Base-by-base conservation (phyloP, 2,797 vertebrate species). In the Malurus splendens region DNA sequence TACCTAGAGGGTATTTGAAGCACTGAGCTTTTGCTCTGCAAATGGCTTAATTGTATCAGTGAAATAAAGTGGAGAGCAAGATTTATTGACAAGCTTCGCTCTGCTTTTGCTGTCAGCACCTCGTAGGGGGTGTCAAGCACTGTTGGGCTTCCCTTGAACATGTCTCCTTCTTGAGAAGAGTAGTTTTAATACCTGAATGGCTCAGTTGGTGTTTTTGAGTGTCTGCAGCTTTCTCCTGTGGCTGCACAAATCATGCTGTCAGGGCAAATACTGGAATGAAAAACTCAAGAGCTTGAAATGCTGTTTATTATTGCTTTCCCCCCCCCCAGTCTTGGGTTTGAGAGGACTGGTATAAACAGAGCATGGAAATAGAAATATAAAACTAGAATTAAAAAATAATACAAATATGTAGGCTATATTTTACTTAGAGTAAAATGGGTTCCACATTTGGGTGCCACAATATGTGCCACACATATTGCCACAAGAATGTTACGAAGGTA, bases 31-130 rank as follows among this genome's bases (percentile, higher is more conserved):
- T 76, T 91, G 90, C 93, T 96, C 94, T 96, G 95, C 95, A 94
- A 94, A 94, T 88, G 95, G 89, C 95, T 96, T 97, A 97, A 98
- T 98, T 97, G 96, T 97, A 97, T 98, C 96, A 97, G 96, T 75
- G 90, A 90, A 94, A 95, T 96, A 84, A 91, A 93, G 94, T 87
- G 87, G 68, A 90, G 72, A 79, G 82, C 67, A 55, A 93, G 87
- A 87, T 87, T 86, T 94, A 78, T 67, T 90, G 82, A 92, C 51
- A 60, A 81, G 36, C 83, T 73, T 87, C 19, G 2, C 47, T 82
- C 39, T 88, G n/a, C n/a, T 79, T 45, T 44, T 28, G 56, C 61
- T 91, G 61, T 36, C 74, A 78, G 66, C 38, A 20, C 13, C 59
- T 86, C 51, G 44, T 11, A 73, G 64, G 82, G 87, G 82, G 28